phyloP scores from a whole-genome alignment of 2,113 vertebrate species.

The Aptenodytes forsteri region DNA sequence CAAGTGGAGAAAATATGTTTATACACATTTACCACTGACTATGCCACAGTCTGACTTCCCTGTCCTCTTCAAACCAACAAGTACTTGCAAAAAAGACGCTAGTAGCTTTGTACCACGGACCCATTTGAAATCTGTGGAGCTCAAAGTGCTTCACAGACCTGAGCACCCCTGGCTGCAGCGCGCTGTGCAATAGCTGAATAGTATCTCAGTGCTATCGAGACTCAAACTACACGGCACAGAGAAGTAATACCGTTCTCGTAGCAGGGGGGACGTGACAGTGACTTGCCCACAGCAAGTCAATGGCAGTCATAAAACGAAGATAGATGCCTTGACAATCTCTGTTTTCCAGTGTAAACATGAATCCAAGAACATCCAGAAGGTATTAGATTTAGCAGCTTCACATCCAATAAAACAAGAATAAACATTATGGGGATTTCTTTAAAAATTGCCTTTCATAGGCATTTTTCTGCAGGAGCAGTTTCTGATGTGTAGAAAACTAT shows the following conservation, averaged over 20 bases:
- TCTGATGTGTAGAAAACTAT: background rate
- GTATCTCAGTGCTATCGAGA: background rate
- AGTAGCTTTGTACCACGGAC: fast-evolving
- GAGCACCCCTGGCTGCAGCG: background rate
- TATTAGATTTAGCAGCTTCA: background rate
- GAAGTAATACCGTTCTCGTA: background rate
- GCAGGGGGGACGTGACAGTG: too few relatives aligned
- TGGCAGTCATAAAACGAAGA: background rate
- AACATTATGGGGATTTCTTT: background rate
- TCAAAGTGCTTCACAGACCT: background rate
- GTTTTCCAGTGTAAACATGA: background rate
- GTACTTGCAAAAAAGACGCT: background rate
- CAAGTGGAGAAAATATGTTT: fast-evolving
- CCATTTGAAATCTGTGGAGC: background rate
- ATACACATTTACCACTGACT: background rate
- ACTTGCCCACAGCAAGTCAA: background rate
- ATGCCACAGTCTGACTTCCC: background rate
- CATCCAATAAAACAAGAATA: background rate
- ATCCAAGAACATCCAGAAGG: background rate
- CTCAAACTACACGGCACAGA: fast-evolving
- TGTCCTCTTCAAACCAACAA: background rate
- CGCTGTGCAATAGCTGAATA: fast-evolving
- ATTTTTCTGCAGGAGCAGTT: conserved; percentile 3
- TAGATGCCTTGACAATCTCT: background rate
- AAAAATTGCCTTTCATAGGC: background rate